These are phyloP conservation scores for Poeciliopsis turrubarensis DNA, from an alignment of 2,113 vertebrate species.

Conservation along the genomic window DNA sequence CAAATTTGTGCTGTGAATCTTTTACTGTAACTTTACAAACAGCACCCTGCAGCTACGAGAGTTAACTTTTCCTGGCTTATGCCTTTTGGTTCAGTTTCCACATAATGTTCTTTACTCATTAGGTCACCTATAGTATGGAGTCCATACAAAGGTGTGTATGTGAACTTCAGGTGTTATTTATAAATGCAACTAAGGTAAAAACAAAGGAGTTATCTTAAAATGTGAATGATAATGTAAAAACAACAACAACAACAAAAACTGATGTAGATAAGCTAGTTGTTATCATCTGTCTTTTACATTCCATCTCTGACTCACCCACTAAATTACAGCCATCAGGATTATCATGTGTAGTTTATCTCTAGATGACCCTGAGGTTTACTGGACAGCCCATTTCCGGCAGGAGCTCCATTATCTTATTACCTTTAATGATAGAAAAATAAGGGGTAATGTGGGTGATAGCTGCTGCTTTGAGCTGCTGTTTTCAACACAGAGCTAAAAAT, in stretches of 20 bases:
- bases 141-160: no score
- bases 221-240: background rate
- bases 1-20: no score
- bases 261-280: background rate
- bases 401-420: conserved; percentile 47
- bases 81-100: no score
- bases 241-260: background rate
- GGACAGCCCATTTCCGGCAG: conserved; percentile 28
- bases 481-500: conserved; percentile 43
- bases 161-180: no score
- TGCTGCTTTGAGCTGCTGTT: conserved; percentile 34
- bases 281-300: background rate
- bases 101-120: no score
- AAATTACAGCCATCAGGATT: conserved; percentile 34
- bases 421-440: conserved; percentile 55
- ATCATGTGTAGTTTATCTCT: conserved; percentile 19
- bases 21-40: no score
- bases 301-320: conserved; percentile 4
- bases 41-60: no score
- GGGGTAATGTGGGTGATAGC: background rate
- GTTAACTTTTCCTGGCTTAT: no score
- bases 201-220: background rate
- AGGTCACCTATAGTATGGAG: no score
- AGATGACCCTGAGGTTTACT: conserved; percentile 32
- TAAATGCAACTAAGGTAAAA: background rate